phyloP scores from a whole-genome alignment of 2,888 invertebrate species.

The Unio pictorum region DNA sequence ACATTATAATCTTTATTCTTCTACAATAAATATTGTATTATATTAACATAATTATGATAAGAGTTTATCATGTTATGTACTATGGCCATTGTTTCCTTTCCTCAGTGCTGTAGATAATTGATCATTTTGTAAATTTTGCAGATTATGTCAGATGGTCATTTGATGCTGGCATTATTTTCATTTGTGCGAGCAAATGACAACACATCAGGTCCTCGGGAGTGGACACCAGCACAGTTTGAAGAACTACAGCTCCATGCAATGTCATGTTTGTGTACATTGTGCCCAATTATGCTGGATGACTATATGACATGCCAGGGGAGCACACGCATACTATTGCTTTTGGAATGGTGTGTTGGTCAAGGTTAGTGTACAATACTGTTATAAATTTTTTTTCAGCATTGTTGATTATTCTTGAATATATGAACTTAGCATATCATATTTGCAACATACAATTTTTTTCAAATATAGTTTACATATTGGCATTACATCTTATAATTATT shows the following conservation, averaged over 20 bases:
- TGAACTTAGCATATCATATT: too few relatives aligned
- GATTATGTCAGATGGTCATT: conserved; percentile 68
- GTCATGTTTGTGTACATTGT: conserved; percentile 65
- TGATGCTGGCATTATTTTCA: conserved; percentile 68
- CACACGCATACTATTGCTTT: conserved; percentile 66
- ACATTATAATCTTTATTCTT: too few relatives aligned
- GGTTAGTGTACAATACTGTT: conserved; percentile 38
- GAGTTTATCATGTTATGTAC: conserved; percentile 9
- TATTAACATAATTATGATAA: too few relatives aligned
- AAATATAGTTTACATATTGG: neutral
- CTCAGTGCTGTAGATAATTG: neutral
- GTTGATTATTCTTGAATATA: too few relatives aligned
- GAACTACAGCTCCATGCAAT: conserved; percentile 71
- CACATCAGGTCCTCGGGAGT: conserved; percentile 58
- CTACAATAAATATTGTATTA: too few relatives aligned
- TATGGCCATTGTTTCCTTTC: neutral
- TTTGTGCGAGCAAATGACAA: conserved; percentile 68
- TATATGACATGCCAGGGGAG: conserved; percentile 70
- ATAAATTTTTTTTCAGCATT: too few relatives aligned
- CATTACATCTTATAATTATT: neutral
- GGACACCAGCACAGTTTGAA: conserved; percentile 70
- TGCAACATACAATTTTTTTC: neutral
- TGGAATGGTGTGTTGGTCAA: conserved; percentile 70
- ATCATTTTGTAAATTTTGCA: conserved; percentile 23
- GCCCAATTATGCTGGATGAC: conserved; percentile 68